A percentile compares a stretch with the other conserved stretches of the same genome.
Evolutionary conservation across 2,888 invertebrate genomes (phyloP).

Genomic region (Odontomyia ornata): DNA sequence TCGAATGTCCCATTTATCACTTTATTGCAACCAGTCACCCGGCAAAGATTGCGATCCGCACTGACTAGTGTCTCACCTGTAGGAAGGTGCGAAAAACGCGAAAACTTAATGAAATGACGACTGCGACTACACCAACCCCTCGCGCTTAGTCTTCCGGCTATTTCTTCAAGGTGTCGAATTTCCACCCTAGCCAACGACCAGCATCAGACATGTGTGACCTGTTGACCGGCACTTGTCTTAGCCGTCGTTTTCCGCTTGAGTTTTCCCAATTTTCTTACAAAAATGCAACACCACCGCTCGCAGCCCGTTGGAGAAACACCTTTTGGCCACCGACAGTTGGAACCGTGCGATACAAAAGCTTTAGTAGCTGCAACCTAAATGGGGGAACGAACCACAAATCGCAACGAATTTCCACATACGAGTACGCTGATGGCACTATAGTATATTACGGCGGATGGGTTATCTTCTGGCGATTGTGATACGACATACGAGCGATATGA

Average conservation of each 20-base stretch:
- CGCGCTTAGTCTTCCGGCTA: background rate
- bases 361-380: constrained; percentile 19
- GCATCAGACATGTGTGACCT: constrained; percentile 19
- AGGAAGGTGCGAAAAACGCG: constrained; percentile 5
- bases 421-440: constrained; percentile 35
- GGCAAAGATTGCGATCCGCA: background rate
- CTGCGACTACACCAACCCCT: background rate
- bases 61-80: constrained; percentile 8
- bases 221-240: constrained; percentile 28
- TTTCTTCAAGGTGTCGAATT: constrained; percentile 24
- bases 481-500: constrained; percentile 28
- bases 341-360: constrained; percentile 38
- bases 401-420: constrained; percentile 28
- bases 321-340: constrained; percentile 26
- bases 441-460: constrained; percentile 24
- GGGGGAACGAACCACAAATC: constrained; percentile 25
- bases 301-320: constrained; percentile 6
- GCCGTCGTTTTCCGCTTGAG: constrained; percentile 9
- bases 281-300: constrained; percentile 3
- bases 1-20: constrained; percentile 28
- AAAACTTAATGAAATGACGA: background rate
- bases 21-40: background rate
- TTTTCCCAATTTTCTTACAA: constrained; percentile 25
- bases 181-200: constrained; percentile 16
- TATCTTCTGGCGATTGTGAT: constrained; percentile 39